Evolutionary conservation across 2,888 invertebrate genomes (phyloP).

Genomic region (Mellilla xanthometata): DNA sequence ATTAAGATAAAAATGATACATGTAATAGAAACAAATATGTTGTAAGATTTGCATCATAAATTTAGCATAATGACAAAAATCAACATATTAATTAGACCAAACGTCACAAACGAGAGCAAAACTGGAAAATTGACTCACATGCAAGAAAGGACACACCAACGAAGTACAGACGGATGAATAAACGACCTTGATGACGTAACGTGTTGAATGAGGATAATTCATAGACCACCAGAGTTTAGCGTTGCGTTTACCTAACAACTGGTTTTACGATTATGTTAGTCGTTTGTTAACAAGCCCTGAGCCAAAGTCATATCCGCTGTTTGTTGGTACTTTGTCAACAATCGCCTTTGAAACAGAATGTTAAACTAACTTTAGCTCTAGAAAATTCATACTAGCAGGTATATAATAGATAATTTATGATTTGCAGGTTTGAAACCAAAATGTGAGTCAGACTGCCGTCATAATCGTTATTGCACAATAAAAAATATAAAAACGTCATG

Average conservation of each 20-base stretch:
- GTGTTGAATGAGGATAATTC: neutral
- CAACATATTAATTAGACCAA: no score
- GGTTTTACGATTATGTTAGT: neutral
- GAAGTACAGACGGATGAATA: no score
- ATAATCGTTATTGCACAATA: neutral
- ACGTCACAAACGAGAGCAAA: no score
- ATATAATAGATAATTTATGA: neutral
- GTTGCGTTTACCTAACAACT: neutral
- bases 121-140: no score
- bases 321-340: neutral
- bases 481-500: neutral
- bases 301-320: neutral
- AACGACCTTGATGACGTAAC: neutral
- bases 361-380: no score
- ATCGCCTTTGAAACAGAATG: neutral
- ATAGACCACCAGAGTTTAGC: no score
- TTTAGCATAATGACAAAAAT: no score
- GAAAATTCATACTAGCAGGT: no score
- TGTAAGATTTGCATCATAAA: no score
- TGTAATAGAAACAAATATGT: no score
- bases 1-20: no score
- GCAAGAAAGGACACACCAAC: no score
- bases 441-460: neutral
- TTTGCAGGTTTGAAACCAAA: neutral
- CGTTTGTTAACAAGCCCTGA: neutral